Conservation (phyloP, 2,888 invertebrate species). For the Andrena hattorfiana region DNA sequence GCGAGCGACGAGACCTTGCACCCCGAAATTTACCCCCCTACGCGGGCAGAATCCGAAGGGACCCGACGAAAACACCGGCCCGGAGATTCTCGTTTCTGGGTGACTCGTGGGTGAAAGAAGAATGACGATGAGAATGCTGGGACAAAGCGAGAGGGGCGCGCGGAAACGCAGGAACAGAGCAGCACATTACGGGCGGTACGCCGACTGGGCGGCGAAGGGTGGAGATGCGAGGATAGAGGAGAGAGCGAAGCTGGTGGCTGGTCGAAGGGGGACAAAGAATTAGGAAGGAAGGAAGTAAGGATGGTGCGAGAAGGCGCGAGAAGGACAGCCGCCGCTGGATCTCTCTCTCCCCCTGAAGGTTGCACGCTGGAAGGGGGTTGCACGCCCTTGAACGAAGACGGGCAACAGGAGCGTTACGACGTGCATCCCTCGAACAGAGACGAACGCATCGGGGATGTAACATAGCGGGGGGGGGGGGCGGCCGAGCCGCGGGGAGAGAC, state of each 20-base stretch:
- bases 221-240: background rate
- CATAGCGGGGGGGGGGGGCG: slow-evolving; percentile 25
- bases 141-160: slow-evolving; percentile 51
- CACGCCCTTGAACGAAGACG: slow-evolving; percentile 82
- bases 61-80: slow-evolving; percentile 41
- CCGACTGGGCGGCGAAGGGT: background rate
- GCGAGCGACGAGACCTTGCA: slow-evolving; percentile 42
- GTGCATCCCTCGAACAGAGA: slow-evolving; percentile 56
- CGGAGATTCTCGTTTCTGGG: slow-evolving; percentile 63
- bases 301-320: slow-evolving; percentile 20
- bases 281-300: slow-evolving; percentile 55
- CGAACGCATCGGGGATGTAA: slow-evolving; percentile 14
- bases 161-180: slow-evolving; percentile 46
- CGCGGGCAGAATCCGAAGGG: slow-evolving; percentile 45
- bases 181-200: slow-evolving; percentile 47
- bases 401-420: slow-evolving; percentile 73
- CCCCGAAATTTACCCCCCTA: slow-evolving; percentile 42
- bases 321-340: slow-evolving; percentile 23
- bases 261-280: slow-evolving; percentile 37
- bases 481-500: background rate
- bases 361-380: slow-evolving; percentile 69
- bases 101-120: slow-evolving; percentile 56
- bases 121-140: slow-evolving; percentile 28
- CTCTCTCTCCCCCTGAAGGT: slow-evolving; percentile 59
- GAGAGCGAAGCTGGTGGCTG: background rate